These are phyloP conservation scores for Lapara coniferarum DNA, from an alignment of 2,888 invertebrate genomes.

Conservation along the genomic window DNA sequence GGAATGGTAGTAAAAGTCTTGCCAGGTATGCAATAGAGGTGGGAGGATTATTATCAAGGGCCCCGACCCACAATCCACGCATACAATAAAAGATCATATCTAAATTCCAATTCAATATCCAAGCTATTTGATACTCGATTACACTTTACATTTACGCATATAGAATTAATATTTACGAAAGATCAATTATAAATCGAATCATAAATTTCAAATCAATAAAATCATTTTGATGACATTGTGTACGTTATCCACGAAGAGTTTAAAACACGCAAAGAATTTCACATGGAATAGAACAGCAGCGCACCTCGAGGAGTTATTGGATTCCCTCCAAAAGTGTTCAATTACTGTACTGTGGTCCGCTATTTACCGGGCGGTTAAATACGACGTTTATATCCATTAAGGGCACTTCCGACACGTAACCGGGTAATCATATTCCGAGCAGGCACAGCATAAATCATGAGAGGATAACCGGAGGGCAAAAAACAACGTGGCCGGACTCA, in stretches of 20 bases:
- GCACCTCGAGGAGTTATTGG: background rate
- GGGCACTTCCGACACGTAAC: conserved; percentile 75
- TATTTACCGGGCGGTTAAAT: conserved; percentile 70
- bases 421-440: conserved; percentile 76
- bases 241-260: background rate
- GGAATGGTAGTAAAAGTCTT: conserved; percentile 28
- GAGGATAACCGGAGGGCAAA: conserved; percentile 71
- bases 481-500: conserved; percentile 65
- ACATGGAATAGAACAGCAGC: background rate
- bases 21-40: conserved; percentile 26
- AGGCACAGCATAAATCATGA: conserved; percentile 78
- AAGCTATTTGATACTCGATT: background rate
- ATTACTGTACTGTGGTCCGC: conserved; percentile 10
- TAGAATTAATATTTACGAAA: background rate
- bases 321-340: background rate
- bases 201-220: background rate
- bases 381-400: conserved; percentile 80
- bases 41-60: conserved; percentile 16
- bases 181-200: no score
- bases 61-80: background rate
- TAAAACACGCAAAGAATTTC: no score
- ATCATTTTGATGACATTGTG: background rate
- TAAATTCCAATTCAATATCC: background rate
- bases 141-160: background rate
- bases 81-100: background rate